These are phyloP conservation scores for Telmatochromis sp. DNA, from an alignment of 2,113 vertebrate genomes.

Conservation along the genomic window DNA sequence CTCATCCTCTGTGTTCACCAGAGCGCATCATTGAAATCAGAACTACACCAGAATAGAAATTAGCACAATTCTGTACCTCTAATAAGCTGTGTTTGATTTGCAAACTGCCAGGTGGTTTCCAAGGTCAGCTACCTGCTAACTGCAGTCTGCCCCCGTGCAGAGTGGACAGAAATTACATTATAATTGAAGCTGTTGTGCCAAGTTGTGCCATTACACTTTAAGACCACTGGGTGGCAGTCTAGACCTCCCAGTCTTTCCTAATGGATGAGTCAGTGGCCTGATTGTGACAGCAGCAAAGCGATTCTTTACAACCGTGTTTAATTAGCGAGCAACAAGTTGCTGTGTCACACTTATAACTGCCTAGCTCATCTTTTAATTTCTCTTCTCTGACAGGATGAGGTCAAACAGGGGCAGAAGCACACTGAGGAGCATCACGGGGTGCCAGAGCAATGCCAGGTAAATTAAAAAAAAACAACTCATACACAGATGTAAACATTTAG, in stretches of 20 bases:
- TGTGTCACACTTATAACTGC: not conserved
- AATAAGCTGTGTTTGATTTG: not conserved
- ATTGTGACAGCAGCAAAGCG: not conserved
- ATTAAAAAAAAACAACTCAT: not conserved
- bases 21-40: not conserved
- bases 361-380: not conserved
- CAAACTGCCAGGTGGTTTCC: not conserved
- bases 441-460: slow-evolving; percentile 54
- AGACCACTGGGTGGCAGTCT: slow-evolving; percentile 63
- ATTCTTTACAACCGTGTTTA: not conserved
- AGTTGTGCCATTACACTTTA: not conserved
- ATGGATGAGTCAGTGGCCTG: not conserved
- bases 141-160: not conserved
- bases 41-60: not conserved
- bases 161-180: not conserved
- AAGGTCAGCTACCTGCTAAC: not conserved
- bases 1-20: not conserved
- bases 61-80: not conserved
- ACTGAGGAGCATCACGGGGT: slow-evolving; percentile 28
- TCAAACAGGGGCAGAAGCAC: slow-evolving; percentile 24
- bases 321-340: not conserved
- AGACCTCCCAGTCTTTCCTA: not conserved
- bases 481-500: not conserved
- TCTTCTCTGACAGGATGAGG: slow-evolving; percentile 38
- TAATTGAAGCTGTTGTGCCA: not conserved